Evolutionary conservation across 1,140 invertebrate species (phyloP).

Genomic region (Helicoverpa armigera): DNA sequence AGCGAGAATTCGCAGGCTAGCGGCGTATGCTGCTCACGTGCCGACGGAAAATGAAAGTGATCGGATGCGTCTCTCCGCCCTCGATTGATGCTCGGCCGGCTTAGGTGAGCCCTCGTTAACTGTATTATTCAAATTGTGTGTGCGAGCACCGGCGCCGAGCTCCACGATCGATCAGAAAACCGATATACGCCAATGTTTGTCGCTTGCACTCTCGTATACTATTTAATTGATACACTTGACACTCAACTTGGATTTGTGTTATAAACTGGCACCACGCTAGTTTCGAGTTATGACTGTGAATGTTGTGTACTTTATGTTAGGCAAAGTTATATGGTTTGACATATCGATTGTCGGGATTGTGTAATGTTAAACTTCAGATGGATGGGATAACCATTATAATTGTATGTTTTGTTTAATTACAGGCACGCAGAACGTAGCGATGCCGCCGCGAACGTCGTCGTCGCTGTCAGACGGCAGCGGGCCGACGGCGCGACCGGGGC

Average conservation of each 20-base stretch:
- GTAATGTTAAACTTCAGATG: neutral
- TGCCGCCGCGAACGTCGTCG: constrained; percentile 96
- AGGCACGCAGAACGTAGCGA: constrained; percentile 96
- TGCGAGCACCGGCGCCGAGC: constrained; percentile 56
- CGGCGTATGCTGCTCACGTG: constrained; percentile 81
- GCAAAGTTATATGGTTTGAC: neutral
- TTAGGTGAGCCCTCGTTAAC: constrained; percentile 78
- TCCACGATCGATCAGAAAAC: constrained; percentile 69
- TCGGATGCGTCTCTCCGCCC: constrained; percentile 79
- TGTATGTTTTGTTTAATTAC: constrained; percentile 61
- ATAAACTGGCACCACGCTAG: constrained; percentile 17
- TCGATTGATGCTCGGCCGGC: constrained; percentile 78
- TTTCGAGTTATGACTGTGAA: constrained; percentile 19
- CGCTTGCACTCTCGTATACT: constrained; percentile 77
- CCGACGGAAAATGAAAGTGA: constrained; percentile 83
- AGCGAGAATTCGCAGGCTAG: constrained; percentile 80
- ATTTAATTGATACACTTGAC: constrained; percentile 64
- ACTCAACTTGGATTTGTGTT: constrained; percentile 43
- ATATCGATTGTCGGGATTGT: neutral
- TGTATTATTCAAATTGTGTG: constrained; percentile 82
- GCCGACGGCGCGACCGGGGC: constrained; percentile 90
- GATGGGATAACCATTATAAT: neutral
- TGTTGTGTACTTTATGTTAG: constrained; percentile 7
- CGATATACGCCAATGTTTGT: constrained; percentile 62
- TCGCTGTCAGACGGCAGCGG: constrained; percentile 94